Evolutionary conservation across 2,113 vertebrate species (phyloP).

Genomic region (Trinectes maculatus): DNA sequence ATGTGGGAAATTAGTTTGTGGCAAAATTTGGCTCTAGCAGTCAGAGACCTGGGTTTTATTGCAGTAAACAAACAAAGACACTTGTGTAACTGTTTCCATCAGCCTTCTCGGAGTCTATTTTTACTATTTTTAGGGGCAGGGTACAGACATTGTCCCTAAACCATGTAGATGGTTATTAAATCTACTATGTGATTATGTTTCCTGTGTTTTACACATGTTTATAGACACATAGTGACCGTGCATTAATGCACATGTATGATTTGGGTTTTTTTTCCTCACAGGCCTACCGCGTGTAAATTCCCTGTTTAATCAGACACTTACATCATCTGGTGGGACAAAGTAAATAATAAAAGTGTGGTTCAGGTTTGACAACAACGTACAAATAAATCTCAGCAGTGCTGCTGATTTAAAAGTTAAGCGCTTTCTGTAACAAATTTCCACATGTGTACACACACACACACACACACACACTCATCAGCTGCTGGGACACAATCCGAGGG

Average conservation of each 20-base stretch:
- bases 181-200: conserved; percentile 14
- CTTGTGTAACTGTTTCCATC: conserved; percentile 25
- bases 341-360: conserved; percentile 6
- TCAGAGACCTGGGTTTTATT: conserved; percentile 54
- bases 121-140: conserved; percentile 11
- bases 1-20: conserved; percentile 37
- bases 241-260: conserved; percentile 2
- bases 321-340: conserved; percentile 1
- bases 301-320: conserved; percentile 12
- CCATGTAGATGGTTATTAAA: conserved; percentile 16
- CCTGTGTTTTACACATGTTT: not conserved
- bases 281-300: not conserved
- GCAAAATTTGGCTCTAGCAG: conserved; percentile 61
- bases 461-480: conserved; percentile 31
- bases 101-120: conserved; percentile 19
- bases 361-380: not conserved
- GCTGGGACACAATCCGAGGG: conserved; percentile 12
- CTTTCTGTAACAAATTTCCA: conserved; percentile 22
- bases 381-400: conserved; percentile 1
- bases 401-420: conserved; percentile 39
- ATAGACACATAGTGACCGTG: not conserved
- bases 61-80: conserved; percentile 48
- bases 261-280: conserved; percentile 14
- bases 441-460: conserved; percentile 13
- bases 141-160: conserved; percentile 1